Evolutionary conservation across 2,113 vertebrate genomes (phyloP).

Genomic region (Alethe castanea): DNA sequence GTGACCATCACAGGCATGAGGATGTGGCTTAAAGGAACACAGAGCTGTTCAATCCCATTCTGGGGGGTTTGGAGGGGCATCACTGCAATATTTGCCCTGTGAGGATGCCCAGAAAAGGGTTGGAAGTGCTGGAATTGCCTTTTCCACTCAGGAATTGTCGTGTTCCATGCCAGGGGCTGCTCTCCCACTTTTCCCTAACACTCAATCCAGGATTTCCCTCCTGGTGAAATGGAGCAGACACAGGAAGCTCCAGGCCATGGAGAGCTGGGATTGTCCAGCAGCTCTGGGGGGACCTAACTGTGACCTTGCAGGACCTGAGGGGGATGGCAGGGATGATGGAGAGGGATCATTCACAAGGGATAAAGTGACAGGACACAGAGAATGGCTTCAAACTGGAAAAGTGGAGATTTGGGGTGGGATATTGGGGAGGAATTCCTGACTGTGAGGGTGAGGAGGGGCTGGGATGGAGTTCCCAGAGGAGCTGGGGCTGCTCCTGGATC

Average conservation of each 20-base stretch:
- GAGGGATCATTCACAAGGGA: neutral
- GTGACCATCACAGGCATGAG: neutral
- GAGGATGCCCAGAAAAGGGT: neutral
- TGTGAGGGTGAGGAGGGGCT: neutral
- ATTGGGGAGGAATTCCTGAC: accelerated
- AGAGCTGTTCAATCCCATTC: neutral
- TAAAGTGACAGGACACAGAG: neutral
- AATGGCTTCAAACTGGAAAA: neutral
- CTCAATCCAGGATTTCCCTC: neutral
- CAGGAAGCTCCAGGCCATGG: no score
- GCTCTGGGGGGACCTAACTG: accelerated
- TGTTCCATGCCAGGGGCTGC: neutral
- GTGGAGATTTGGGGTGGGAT: neutral
- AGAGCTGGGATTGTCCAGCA: neutral
- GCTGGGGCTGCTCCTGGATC: neutral
- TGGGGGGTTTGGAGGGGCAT: neutral
- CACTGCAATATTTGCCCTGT: neutral
- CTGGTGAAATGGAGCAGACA: neutral
- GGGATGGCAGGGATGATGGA: neutral
- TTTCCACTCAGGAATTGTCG: neutral
- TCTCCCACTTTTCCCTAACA: neutral
- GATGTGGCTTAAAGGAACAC: neutral
- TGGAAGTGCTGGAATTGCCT: neutral
- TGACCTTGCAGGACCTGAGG: neutral
- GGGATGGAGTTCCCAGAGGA: neutral